phyloP scores from a whole-genome alignment of 2,113 vertebrate genomes.

The Pungitius pungitius region DNA sequence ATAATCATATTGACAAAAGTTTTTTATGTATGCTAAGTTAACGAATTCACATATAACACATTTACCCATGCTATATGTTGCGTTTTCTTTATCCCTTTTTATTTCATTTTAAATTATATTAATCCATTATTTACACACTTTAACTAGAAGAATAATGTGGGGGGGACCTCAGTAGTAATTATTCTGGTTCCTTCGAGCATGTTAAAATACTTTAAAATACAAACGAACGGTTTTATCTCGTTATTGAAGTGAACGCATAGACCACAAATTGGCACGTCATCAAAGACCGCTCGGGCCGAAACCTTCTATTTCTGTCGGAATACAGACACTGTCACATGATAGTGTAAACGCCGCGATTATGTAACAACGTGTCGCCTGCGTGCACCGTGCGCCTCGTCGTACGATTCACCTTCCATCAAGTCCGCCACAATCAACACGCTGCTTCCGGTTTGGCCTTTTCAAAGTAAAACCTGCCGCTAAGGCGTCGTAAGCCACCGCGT shows the following conservation, averaged over 20 bases:
- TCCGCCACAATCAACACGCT: rapidly evolving
- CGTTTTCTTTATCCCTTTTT: background rate
- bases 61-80: background rate
- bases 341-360: slow-evolving; percentile 58
- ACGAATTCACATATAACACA: background rate
- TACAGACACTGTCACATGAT: slow-evolving; percentile 66
- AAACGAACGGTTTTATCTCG: background rate
- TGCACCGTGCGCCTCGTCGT: slow-evolving; percentile 53
- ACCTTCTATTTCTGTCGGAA: slow-evolving; percentile 22
- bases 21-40: background rate
- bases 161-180: no score
- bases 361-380: slow-evolving; percentile 60
- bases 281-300: slow-evolving; percentile 2
- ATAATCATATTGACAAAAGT: background rate
- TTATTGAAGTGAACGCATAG: background rate
- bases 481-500: rapidly evolving
- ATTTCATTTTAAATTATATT: background rate
- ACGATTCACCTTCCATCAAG: slow-evolving; percentile 49
- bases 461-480: slow-evolving; percentile 23
- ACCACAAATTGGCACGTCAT: background rate
- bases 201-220: background rate
- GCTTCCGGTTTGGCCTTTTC: background rate
- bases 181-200: background rate
- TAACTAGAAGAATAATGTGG: background rate
- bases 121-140: background rate